These are phyloP conservation scores for Serranus cabrilla DNA, from an alignment of 2,797 vertebrate species.

Conservation along the genomic window DNA sequence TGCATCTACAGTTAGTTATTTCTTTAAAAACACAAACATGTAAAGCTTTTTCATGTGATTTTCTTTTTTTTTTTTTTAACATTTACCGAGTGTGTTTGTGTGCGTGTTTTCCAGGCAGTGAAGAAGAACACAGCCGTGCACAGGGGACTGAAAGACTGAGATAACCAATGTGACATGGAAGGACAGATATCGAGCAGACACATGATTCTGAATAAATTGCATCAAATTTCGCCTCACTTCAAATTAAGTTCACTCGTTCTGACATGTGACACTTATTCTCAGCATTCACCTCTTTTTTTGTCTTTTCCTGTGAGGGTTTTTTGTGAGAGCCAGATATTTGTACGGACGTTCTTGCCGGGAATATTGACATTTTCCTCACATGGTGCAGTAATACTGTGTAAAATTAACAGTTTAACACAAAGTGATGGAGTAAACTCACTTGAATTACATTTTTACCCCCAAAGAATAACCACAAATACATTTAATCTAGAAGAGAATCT, in stretches of 20 bases:
- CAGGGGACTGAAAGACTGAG: conserved; percentile 47
- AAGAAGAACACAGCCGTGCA: conserved; percentile 53
- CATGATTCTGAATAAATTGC: conserved; percentile 79
- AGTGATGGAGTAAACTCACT: conserved; percentile 4
- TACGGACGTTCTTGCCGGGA: conserved; percentile 20
- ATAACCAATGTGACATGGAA: conserved; percentile 75
- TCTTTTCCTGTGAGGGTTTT: conserved; percentile 46
- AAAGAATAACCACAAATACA: conserved; percentile 14
- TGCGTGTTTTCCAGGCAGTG: conserved; percentile 52
- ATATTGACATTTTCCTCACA: conserved; percentile 54
- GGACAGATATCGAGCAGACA: conserved; percentile 76
- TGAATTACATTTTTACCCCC: background rate
- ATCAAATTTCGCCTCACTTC: conserved; percentile 79
- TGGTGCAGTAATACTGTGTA: background rate
- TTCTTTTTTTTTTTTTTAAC: conserved; percentile 45
- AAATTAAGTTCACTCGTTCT: conserved; percentile 74
- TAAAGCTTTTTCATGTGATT: conserved; percentile 54
- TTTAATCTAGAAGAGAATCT: conserved; percentile 6
- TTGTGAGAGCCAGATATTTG: conserved; percentile 48
- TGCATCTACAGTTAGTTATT: background rate
- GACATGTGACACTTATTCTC: conserved; percentile 82
- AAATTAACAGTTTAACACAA: conserved; percentile 21
- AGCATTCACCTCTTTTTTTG: conserved; percentile 54
- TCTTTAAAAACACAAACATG: conserved; percentile 34
- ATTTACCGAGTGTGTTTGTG: conserved; percentile 38